phyloP scores from a whole-genome alignment of 1,140 invertebrate species.

The Ridgeia piscesae region DNA sequence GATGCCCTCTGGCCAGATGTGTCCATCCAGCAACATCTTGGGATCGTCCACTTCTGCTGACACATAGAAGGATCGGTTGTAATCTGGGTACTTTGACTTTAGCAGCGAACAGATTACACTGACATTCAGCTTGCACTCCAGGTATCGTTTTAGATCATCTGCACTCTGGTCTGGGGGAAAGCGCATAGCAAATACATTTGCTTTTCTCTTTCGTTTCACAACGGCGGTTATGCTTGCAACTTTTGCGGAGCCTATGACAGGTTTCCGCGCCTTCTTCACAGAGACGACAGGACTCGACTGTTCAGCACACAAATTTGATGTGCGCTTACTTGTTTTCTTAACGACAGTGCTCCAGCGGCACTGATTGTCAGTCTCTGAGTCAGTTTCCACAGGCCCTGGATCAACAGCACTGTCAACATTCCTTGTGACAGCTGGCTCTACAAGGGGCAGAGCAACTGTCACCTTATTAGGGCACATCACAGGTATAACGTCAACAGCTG shows the following conservation, averaged over 20 bases:
- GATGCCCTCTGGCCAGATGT: conserved; percentile 3
- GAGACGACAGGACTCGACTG: background rate
- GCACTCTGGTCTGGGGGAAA: conserved; percentile 2
- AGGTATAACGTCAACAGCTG: background rate
- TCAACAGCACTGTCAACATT: background rate
- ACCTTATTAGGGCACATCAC: background rate
- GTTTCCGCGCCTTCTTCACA: background rate
- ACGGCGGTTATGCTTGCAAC: background rate
- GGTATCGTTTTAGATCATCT: conserved; percentile 6
- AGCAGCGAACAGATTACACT: background rate
- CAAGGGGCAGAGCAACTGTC: background rate
- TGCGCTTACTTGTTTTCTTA: background rate
- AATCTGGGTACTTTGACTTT: background rate
- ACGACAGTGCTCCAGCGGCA: background rate
- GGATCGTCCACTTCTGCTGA: background rate
- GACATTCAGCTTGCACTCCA: conserved; percentile 1
- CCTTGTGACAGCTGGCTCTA: background rate
- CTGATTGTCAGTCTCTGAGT: background rate
- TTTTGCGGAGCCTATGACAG: background rate
- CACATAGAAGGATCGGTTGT: background rate
- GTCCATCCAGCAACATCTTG: conserved; percentile 12
- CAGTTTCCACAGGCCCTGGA: background rate
- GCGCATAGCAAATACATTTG: background rate
- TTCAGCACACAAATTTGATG: background rate
- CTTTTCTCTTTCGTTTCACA: background rate